Evolutionary conservation across 2,888 invertebrate genomes (phyloP).

Genomic region (Chrysotoxum bicinctum): DNA sequence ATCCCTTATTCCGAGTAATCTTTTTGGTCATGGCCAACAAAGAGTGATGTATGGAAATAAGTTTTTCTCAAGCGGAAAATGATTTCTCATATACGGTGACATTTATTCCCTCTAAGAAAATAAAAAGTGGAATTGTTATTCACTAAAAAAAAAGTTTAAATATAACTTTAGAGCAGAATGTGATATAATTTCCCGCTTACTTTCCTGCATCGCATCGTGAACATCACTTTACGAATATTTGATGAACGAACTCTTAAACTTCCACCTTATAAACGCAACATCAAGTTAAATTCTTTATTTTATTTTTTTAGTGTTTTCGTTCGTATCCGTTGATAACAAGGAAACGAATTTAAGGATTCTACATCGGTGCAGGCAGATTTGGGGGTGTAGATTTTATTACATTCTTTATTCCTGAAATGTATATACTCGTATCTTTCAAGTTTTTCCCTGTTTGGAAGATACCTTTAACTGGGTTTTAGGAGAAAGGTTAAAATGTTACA

Average conservation of each 20-base stretch:
- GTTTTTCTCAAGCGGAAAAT: no score
- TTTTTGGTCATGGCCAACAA: no score
- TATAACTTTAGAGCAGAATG: no score
- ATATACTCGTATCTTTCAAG: constrained; percentile 44
- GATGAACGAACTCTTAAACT: constrained; percentile 8
- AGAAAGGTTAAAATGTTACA: background rate
- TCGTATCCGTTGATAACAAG: constrained; percentile 45
- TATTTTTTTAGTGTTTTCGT: background rate
- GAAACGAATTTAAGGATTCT: constrained; percentile 55
- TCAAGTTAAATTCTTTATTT: constrained; percentile 4
- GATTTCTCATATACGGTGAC: no score
- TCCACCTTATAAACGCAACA: background rate
- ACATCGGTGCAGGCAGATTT: background rate
- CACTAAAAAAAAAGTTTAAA: no score
- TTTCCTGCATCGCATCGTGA: background rate
- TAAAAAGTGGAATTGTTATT: no score
- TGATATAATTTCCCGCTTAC: background rate
- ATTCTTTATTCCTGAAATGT: constrained; percentile 40
- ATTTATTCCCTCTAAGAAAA: no score
- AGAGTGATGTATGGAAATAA: no score
- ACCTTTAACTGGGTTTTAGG: constrained; percentile 3
- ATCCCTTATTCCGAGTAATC: no score
- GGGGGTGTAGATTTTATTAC: constrained; percentile 41
- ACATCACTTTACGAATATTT: background rate
- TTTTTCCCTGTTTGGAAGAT: background rate